Conservation (phyloP, 2,888 invertebrate genomes). For the Drosophila testacea region DNA sequence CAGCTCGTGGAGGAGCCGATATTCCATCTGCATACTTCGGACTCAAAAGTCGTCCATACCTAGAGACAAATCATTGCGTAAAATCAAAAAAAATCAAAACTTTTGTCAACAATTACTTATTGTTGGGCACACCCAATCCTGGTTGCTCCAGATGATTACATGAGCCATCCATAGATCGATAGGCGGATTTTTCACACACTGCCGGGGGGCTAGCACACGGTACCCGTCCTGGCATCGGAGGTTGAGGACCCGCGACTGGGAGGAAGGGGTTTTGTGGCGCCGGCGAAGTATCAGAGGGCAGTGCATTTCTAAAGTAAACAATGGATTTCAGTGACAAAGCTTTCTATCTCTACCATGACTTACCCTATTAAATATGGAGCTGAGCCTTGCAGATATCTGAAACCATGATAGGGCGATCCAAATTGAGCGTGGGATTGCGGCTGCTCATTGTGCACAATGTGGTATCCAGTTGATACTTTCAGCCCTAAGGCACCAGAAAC, state of each 20-base stretch:
- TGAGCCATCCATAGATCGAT: conserved; percentile 94
- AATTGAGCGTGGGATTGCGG: conserved; percentile 33
- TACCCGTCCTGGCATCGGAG: conserved; percentile 72
- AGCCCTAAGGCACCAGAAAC: conserved; percentile 36
- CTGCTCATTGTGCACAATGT: conserved; percentile 76
- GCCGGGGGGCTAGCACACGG: conserved; percentile 78
- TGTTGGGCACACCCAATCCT: conserved; percentile 92
- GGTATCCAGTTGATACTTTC: conserved; percentile 77
- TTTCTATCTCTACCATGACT: neutral
- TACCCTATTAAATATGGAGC: conserved; percentile 60
- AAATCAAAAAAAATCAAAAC: neutral
- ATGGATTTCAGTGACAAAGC: neutral
- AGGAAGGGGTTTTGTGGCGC: conserved; percentile 74
- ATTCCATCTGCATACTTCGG: conserved; percentile 86
- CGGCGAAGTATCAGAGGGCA: conserved; percentile 63
- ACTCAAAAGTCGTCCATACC: conserved; percentile 85
- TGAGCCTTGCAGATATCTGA: conserved; percentile 58
- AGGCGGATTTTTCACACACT: conserved; percentile 85
- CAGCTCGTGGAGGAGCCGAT: conserved; percentile 87
- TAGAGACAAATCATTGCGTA: conserved; percentile 22
- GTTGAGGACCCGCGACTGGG: conserved; percentile 65
- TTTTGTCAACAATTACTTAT: conserved; percentile 29
- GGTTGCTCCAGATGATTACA: conserved; percentile 96
- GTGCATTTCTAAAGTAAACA: conserved; percentile 58
- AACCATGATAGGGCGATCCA: conserved; percentile 49